Base-by-base conservation (phyloP, 2,113 vertebrate species). In the Sapayoa aenigma region DNA sequence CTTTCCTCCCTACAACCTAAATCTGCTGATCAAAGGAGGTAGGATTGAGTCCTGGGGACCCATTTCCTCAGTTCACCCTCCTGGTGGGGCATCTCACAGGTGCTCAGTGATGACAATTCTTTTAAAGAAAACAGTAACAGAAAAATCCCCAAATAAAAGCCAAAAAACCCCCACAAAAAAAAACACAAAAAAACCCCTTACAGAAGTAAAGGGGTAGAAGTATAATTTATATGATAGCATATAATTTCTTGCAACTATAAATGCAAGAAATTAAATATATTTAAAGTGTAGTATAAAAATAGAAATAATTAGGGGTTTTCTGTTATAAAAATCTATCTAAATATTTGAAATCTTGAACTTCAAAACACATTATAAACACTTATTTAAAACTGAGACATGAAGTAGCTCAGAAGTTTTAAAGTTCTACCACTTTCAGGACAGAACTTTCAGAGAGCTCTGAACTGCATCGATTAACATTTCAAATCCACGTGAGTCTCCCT, bases 381-480 rank as follows among this genome's bases (percentile, higher is more conserved):
- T 4, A 28, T 55, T 73, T 71, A 84, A n/a, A 82, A 62, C 42
- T 46, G 39, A 86, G 30, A 77, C 22, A 42, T 9, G 33, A 82
- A 55, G n/a, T 23, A 90, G 44, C 68, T 85, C 23, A 75, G 28
- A 89, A 93, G 49, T 90, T 91, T 39, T 13, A 25, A 82, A 94
- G 65, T 75, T 78, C 56, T 84, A 67, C 41, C 63, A 66, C 60
- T 93, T 81, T 47, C 91, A 66, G 91, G 59, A 50, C 49, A 69
- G 59, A 91, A 92, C 39, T 89, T 81, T 46, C 62, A 79, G 91
- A 92, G 79, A 56, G 8, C 72, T 75, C 92, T 86, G 80, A 75
- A 65, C 35, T 85, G 87, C 92, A 94, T 89, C 37, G 65, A 96
- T 95, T 96, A 97, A 97, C 95, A 95, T 95, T 97, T 96, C 84